phyloP scores from a whole-genome alignment of 2,113 vertebrate genomes.

The Isurus oxyrinchus region DNA sequence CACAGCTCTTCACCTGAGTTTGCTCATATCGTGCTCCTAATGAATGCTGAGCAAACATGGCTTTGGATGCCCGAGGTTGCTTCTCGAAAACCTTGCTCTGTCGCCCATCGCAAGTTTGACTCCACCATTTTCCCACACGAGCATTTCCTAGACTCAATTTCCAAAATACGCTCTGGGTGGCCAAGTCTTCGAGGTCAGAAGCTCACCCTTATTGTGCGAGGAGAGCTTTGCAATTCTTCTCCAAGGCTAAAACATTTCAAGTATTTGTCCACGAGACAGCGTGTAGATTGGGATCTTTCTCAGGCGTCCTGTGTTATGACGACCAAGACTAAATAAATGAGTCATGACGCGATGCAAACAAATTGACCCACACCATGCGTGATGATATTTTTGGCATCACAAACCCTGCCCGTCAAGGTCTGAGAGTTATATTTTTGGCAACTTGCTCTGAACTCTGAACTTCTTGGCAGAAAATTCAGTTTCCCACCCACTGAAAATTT shows the following conservation, averaged over 20 bases:
- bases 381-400: conserved; percentile 6
- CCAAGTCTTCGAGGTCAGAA: not conserved
- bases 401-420: not conserved
- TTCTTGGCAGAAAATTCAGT: not conserved
- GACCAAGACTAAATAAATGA: not conserved
- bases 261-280: not conserved
- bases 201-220: not conserved
- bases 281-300: not conserved
- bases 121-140: not conserved
- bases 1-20: too few relatives aligned
- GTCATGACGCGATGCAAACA: not conserved
- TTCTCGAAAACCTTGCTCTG: too few relatives aligned
- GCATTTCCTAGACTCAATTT: not conserved
- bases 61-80: too few relatives aligned
- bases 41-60: too few relatives aligned
- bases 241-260: not conserved
- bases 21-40: too few relatives aligned
- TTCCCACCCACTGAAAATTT: not conserved
- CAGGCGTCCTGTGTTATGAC: not conserved
- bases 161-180: not conserved
- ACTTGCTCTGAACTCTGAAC: not conserved
- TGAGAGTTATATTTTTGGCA: not conserved
- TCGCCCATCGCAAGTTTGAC: too few relatives aligned
- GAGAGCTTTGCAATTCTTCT: not conserved
- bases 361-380: not conserved